Base-by-base conservation (phyloP, 1,140 invertebrate species). In the Brachionus asplanchnoidis region DNA sequence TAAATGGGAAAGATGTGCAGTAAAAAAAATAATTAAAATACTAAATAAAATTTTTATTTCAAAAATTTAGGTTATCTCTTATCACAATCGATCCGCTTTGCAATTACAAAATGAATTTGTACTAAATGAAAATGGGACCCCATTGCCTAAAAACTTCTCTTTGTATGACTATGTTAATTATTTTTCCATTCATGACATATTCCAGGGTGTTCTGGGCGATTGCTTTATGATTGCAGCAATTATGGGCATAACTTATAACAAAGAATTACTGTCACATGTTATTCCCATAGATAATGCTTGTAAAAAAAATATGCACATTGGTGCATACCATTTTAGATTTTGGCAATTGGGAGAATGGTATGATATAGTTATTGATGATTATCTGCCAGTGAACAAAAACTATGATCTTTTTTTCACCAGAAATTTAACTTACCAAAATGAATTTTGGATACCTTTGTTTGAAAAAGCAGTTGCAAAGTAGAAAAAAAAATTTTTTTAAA, bases 341-440 rank as follows among this genome's bases (percentile, higher is more conserved):
- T 94, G 93, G 93, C 92, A 93, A 86, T 94, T 94, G 88, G 93
- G 93, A 4, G 92, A 93, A 86, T 94, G 93, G 93, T 90, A 92
- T 65, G 93, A 94, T 86, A 91, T 94, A 1, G 88, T 94, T 1
- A 91, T 95, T 1, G 94, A 95, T 87, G 94, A 95, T 87, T 89
- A 92, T 85, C 88, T 95, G 26, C 94, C 94, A 4, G 93, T 93
- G 3, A 44, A n/a, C 20, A 28, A 44, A 32, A 65, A 26, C 23
- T 82, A 65, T 65, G 53, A 65, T 68, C 40, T 82, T 17, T 82
- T 60, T 68, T 82, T 82, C 32, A 68, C 79, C 3, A 82, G 32
- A 68, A 82, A 82, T 68, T 82, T 82, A 26, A 82, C 79, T 42
- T 82, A 65, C 40, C 53, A 42, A 46, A 82, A 82, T 28, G 79